A percentile compares a stretch with the other conserved stretches of the same genome.
Conservation (phyloP, 1,140 invertebrate species). For the Matsumurasca onukii region DNA sequence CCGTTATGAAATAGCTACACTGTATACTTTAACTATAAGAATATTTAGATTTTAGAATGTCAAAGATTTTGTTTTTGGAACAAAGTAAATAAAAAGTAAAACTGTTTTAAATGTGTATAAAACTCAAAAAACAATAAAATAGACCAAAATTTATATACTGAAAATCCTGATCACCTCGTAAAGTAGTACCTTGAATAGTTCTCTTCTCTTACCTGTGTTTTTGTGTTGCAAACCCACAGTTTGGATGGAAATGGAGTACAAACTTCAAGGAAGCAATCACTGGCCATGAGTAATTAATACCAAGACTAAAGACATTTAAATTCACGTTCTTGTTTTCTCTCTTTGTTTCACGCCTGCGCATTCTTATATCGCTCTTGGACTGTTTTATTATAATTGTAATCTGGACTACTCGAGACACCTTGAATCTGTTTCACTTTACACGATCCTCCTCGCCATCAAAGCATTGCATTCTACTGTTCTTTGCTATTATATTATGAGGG, state of each 20-base stretch:
- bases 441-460: conserved; percentile 7
- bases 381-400: conserved; percentile 25
- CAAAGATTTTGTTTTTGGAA: too few species aligned
- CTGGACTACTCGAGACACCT: background rate
- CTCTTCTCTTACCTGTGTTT: conserved; percentile 33
- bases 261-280: conserved; percentile 92
- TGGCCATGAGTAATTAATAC: conserved; percentile 62
- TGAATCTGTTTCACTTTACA: background rate
- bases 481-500: conserved; percentile 21
- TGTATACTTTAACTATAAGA: too few species aligned
- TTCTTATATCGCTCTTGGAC: conserved; percentile 27
- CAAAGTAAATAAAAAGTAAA: too few species aligned
- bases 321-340: conserved; percentile 33
- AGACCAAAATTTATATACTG: conserved; percentile 2
- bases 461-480: background rate
- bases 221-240: conserved; percentile 50
- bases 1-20: too few species aligned
- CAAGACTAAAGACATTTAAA: conserved; percentile 25
- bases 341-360: conserved; percentile 34
- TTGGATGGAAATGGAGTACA: conserved; percentile 91
- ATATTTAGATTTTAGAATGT: too few species aligned
- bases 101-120: too few species aligned
- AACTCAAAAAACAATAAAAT: too few species aligned
- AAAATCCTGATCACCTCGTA: conserved; percentile 12
- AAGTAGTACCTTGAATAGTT: too few species aligned